Conservation (phyloP, 2,113 vertebrate genomes). For the Cyanistes caeruleus region DNA sequence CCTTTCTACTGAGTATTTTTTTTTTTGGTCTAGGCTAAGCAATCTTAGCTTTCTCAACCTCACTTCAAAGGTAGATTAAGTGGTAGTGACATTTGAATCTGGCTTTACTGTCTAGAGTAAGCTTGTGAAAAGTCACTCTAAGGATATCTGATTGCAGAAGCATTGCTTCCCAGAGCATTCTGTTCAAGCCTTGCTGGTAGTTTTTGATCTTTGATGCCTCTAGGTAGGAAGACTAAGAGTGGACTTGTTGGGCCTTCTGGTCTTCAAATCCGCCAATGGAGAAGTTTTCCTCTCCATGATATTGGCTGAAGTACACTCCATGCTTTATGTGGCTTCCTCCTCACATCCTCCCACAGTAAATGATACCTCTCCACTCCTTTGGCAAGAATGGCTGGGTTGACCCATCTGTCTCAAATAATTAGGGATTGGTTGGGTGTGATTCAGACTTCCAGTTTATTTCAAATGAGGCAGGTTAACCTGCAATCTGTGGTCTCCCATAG, state of each 20-base stretch:
- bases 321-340: background rate
- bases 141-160: background rate
- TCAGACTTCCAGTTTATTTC: conserved; percentile 34
- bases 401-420: conserved; percentile 39
- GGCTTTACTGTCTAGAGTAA: background rate
- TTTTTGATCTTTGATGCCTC: background rate
- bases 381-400: background rate
- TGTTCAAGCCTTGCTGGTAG: background rate
- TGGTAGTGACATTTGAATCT: background rate
- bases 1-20: background rate
- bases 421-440: conserved; percentile 1
- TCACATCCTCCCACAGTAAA: background rate
- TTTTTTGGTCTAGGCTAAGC: background rate
- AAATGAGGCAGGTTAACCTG: conserved; percentile 11
- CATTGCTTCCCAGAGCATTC: background rate
- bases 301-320: background rate
- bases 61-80: background rate
- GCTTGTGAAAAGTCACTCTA: background rate
- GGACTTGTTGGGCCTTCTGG: background rate
- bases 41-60: background rate
- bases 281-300: background rate
- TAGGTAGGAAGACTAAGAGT: background rate
- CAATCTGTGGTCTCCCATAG: background rate
- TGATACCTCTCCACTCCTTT: background rate
- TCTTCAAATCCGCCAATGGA: background rate